Base-by-base conservation (phyloP, 2,113 vertebrate species). In the Castor canadensis region DNA sequence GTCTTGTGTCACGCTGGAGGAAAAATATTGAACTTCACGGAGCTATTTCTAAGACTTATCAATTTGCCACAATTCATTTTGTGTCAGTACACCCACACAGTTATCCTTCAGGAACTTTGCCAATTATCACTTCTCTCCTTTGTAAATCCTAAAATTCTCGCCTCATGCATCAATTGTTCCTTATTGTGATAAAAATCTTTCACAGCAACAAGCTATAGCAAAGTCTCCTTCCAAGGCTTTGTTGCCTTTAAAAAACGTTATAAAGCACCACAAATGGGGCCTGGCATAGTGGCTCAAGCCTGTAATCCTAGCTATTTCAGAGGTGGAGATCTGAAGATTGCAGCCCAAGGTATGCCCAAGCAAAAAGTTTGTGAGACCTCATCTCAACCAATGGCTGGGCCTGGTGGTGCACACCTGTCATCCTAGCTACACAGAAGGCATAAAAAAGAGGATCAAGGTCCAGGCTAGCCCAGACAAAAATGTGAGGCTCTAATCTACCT, bases 71-170 rank as follows among this genome's bases (percentile, higher is more conserved):
- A 79, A 73, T 95, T 96, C 82, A 94, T 62, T 85, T 77, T 95
- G 26, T 73, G 12, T 94, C 77, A 91, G 35, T 32, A 62, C 35
- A 1, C 73, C 64, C 64, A 97, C 94, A 96, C 0, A 79, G 38
- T 15, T 58, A 87, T 17, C 90, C 43, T 69, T 94, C 43, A 75
- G 82, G 72, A 91, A 92, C 24, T 77, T 79, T 40, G 83, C 88
- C 86, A 97, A 95, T 97, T 97, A 97, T 88, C 95, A 97, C 82
- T 95, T 95, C 69, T 91, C 89, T 84, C 75, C 76, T 94, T 94
- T 97, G 83, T 84, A 97, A 97, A 96, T 67, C 58, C 69, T 96
- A 66, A 95, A 97, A 91, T 58, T 97, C 86, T 97, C 79, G 97
- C 86, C 75, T 97, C 73, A 89, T 84, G 26, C 28, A 79, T 86